Base-by-base conservation (phyloP, 2,888 invertebrate genomes). In the Polyommatus icarus region DNA sequence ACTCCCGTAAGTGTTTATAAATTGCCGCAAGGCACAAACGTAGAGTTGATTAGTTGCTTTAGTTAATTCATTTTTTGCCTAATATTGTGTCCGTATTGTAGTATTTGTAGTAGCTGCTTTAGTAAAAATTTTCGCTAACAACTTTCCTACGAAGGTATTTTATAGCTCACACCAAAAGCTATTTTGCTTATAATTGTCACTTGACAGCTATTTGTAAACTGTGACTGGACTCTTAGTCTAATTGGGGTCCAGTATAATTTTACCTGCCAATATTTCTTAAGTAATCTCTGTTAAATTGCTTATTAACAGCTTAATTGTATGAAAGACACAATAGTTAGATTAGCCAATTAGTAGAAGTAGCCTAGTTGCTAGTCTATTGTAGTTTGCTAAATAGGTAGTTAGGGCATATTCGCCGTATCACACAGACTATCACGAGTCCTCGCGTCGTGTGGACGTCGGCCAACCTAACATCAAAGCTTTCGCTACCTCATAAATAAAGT, bases 381-480 rank as follows among this genome's bases (percentile, higher is more conserved):
- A 61, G 82, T 83, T 82, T 81, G 79, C 82, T 84, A 82, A 82
- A 81, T 81, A 82, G 82, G 81, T 81, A 82, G 81, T 80, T 80
- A 29, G 29, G 1, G 12, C 12, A 12, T 67, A 61, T 12, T 29
- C 29, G 67, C 5, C 29, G 67, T 67, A 67, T 32, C 67, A 67
- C 15, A 15, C 67, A 67, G 29, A 67, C 67, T 67, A 29, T 67
- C 67, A 29, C 67, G 5, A 67, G 67, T 81, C 81, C 82, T 82
- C 84, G 82, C 81, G 82, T 82, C 82, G 81, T 79, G 85, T 90
- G 88, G 89, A 88, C 85, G 84, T 79, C 82, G 85, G 90, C 90
- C 89, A 90, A 89, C 84, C 82, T 85, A 84, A 89, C 89, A 87
- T 89, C 89, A 90, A 89, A 90, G 89, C 87, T 88, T 89, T 88